Percentiles rank a stretch among this genome's conserved stretches.
Evolutionary conservation across 1,140 invertebrate genomes (phyloP).

Genomic region (Ceratina japonica): DNA sequence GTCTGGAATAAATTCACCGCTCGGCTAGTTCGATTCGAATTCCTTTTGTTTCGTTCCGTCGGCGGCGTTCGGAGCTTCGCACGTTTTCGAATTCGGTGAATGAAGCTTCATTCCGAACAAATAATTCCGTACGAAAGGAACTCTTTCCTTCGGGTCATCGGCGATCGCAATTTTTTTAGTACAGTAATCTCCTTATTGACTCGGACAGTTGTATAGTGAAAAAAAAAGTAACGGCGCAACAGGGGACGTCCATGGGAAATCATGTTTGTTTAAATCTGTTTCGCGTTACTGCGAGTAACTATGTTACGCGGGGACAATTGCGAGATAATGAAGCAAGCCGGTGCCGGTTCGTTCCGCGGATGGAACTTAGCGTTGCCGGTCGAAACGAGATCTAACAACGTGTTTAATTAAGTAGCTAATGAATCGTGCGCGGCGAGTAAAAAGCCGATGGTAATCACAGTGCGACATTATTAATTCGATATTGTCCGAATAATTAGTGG

Average conservation of each 20-base stretch:
- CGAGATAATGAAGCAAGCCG: slow-evolving; percentile 15
- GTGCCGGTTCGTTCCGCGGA: slow-evolving; percentile 9
- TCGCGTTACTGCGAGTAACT: slow-evolving; percentile 15
- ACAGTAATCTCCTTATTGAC: not conserved
- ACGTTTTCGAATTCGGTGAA: slow-evolving; percentile 2
- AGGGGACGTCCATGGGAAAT: not conserved
- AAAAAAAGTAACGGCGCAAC: not conserved
- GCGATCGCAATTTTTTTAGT: not conserved
- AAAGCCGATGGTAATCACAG: not conserved
- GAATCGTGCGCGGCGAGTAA: not conserved
- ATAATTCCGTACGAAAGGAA: not conserved
- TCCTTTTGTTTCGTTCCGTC: slow-evolving; percentile 26
- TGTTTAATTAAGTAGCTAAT: slow-evolving; percentile 20
- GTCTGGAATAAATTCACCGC: slow-evolving; percentile 39
- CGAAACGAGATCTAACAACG: slow-evolving; percentile 20
- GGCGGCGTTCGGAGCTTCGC: slow-evolving; percentile 23
- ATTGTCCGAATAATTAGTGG: not conserved
- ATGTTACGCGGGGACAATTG: slow-evolving; percentile 23
- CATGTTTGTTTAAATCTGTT: slow-evolving; percentile 27
- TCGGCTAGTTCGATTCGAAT: slow-evolving; percentile 36
- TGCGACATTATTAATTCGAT: no score
- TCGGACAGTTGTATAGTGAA: not conserved
- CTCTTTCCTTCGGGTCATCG: not conserved
- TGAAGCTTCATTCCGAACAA: not conserved
- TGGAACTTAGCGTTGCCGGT: not conserved